Base-by-base conservation (phyloP, 2,797 vertebrate genomes). In the Salarias fasciatus region DNA sequence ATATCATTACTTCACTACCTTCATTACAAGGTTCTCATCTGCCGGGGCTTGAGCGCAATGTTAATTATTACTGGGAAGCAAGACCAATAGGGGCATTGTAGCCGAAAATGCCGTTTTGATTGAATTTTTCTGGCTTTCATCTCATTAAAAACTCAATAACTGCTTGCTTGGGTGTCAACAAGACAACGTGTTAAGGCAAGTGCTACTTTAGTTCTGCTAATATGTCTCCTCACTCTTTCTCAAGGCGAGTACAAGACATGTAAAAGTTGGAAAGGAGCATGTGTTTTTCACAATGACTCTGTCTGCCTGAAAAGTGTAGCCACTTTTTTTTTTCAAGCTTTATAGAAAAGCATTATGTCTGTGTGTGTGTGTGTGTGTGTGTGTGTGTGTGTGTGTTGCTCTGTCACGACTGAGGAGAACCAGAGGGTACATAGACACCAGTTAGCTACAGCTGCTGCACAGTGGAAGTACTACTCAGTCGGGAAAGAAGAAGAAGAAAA, bases 1-100 rank as follows among this genome's bases (percentile, higher is more conserved):
- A 86, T 88, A 89, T 92, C 89, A 92, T 92, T 91, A 90, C 80
- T 86, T 83, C 77, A 79, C 76, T 80, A 78, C 72, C 85, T 86
- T 91, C 88, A 91, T 92, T 90, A 92, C 79, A 77, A 87, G 81
- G 77, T 85, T 77, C 84, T 91, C 84, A 89, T 92, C 86, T 83
- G 77, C 77, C 43, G 47, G 53, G 69, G 82, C 82, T 85, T 52
- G 80, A 88, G 83, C 28, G 69, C 63, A 86, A 88, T 89, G 78
- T 89, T 91, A 92, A 90, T 92, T 91, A 91, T 82, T 77, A 83
- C 54, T 9, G 72, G 68, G 77, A 52, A 64, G 72, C 46, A 36
- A 80, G 63, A 76, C 77, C 28, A 48, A 71, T 85, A 63, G 63
- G 65, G 69, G 65, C 74, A 76, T 53, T 69, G 77, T 58, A 70